phyloP scores from a whole-genome alignment of 2,888 invertebrate species.

The Drosophila subquinaria region DNA sequence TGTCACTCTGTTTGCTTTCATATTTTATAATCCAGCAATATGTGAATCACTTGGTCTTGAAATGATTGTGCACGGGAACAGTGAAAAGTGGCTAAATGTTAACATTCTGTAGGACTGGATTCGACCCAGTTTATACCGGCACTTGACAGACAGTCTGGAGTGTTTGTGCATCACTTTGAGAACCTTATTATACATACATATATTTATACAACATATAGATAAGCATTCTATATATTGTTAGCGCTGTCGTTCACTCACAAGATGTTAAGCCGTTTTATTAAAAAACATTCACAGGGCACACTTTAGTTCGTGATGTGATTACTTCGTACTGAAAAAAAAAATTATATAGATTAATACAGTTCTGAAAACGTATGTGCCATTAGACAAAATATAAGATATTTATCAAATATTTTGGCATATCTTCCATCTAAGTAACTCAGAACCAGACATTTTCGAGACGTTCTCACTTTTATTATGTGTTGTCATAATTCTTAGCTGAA shows the following conservation, averaged over 20 bases:
- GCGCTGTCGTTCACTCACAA: conserved; percentile 34
- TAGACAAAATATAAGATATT: conserved; percentile 7
- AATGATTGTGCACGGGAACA: conserved; percentile 9
- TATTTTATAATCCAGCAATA: conserved; percentile 23
- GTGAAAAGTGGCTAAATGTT: conserved; percentile 18
- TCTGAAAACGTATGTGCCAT: not conserved
- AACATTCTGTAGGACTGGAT: conserved; percentile 23
- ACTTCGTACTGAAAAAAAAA: not conserved
- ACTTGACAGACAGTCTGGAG: conserved; percentile 61
- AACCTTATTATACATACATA: conserved; percentile 19
- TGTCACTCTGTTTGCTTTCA: conserved; percentile 3
- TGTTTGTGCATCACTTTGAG: conserved; percentile 33
- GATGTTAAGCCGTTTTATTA: conserved; percentile 19
- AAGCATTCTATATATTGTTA: conserved; percentile 49
- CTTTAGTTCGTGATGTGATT: conserved; percentile 12
- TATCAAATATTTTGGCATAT: not conserved
- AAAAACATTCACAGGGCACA: conserved; percentile 26
- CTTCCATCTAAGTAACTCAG: not conserved
- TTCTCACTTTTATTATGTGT: not conserved
- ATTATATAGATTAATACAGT: not conserved
- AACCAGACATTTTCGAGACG: not conserved
- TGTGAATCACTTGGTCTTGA: conserved; percentile 46
- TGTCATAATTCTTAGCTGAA: conserved; percentile 9
- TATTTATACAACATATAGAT: conserved; percentile 35
- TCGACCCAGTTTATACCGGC: conserved; percentile 65